phyloP scores from a whole-genome alignment of 2,113 vertebrate genomes.

The Syngnathus floridae region DNA sequence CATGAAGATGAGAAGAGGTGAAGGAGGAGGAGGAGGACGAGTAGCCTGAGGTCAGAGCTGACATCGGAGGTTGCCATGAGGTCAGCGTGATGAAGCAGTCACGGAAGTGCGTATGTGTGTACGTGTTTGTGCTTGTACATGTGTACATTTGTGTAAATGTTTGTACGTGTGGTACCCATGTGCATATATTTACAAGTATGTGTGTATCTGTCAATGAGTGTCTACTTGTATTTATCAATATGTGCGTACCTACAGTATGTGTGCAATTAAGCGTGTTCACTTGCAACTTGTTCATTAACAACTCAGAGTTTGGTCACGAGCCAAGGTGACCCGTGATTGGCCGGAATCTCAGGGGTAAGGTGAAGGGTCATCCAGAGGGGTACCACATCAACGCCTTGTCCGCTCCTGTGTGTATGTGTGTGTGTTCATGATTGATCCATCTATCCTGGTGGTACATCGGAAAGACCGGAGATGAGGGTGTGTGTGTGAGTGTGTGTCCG shows the following conservation, averaged over 20 bases:
- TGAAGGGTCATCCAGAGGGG: constrained; percentile 45
- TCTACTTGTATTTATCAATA: too few relatives aligned
- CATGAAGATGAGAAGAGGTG: not conserved
- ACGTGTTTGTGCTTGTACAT: too few relatives aligned
- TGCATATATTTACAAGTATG: constrained; percentile 18
- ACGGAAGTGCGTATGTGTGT: constrained; percentile 47
- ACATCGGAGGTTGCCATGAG: constrained; percentile 46
- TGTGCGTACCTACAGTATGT: not conserved
- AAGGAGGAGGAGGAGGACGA: constrained; percentile 22
- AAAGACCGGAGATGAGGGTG: constrained; percentile 29
- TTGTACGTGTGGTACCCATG: constrained; percentile 7
- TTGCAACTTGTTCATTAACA: not conserved
- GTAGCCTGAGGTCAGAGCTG: constrained; percentile 53
- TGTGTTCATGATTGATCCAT: constrained; percentile 56
- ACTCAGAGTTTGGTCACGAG: not conserved
- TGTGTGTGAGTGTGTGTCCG: constrained; percentile 13
- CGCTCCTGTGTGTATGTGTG: constrained; percentile 18
- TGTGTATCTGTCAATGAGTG: not conserved
- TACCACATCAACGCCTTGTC: constrained; percentile 62
- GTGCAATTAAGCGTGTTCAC: constrained; percentile 6
- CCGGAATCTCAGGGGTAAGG: constrained; percentile 40
- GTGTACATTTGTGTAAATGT: not conserved
- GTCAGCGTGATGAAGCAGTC: constrained; percentile 66
- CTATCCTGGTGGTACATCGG: constrained; percentile 31
- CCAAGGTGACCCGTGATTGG: constrained; percentile 52